A percentile compares a stretch with the other conserved stretches of the same genome.
phyloP scores from a whole-genome alignment of 2,797 vertebrate species.

The Myotis daubentonii region DNA sequence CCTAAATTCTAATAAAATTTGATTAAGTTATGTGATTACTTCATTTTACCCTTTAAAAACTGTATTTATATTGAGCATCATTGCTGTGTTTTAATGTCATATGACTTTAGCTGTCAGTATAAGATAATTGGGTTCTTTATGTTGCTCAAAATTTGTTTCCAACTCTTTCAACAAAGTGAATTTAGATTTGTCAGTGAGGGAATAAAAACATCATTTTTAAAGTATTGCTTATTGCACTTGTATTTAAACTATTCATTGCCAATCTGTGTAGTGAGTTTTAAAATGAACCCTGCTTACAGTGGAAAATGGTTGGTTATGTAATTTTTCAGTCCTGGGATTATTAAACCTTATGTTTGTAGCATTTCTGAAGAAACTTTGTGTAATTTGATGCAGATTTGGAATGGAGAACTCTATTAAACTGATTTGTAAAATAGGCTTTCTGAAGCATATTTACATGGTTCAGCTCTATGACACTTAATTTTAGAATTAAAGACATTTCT shows the following conservation, averaged over 20 bases:
- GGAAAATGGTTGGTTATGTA: not conserved
- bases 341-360: not conserved
- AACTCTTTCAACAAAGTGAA: not conserved
- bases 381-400: not conserved
- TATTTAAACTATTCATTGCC: not conserved
- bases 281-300: not conserved
- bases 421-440: conserved; percentile 2
- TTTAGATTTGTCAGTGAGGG: not conserved
- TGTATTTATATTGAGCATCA: not conserved
- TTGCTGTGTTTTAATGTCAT: not conserved
- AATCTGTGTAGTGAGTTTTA: not conserved
- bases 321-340: not conserved
- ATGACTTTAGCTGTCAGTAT: not conserved
- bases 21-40: not conserved
- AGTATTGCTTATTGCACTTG: not conserved
- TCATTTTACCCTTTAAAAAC: not conserved
- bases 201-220: not conserved
- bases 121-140: not conserved
- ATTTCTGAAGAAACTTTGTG: not conserved
- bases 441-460: not conserved
- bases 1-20: not conserved
- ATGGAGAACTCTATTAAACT: not conserved
- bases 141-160: not conserved
- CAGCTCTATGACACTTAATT: not conserved
- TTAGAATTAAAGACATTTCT: not conserved